Evolutionary conservation across 2,113 vertebrate species (phyloP), one percentile per base, ranked within the genome.

Genomic region (Lethenteron camtschaticum): DNA sequence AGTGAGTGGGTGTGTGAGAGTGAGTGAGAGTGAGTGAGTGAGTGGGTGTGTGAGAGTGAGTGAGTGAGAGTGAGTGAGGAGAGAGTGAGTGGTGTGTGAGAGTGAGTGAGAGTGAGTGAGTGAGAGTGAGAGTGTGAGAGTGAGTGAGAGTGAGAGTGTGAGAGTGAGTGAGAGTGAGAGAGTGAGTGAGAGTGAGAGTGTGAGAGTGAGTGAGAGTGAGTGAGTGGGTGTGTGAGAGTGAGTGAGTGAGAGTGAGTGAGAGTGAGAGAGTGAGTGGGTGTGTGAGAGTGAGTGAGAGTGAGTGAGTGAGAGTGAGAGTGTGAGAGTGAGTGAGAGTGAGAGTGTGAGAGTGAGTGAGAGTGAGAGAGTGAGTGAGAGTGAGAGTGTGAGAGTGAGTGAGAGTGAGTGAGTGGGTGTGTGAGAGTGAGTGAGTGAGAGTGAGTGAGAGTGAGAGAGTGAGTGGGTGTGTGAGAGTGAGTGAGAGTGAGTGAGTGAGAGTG

Each of bases 171-270:
- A 18, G 69, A 14, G 69, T 14, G 69, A 12, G 69, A 12, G 55
- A 57, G 41, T 7, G 69, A 58, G 69, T n/a, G 3, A 56, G 69
- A 59, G 69, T 7, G 69, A 59, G 68, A 68, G 68, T 11, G 68
- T 11, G 68, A 68, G 68, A 68, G 68, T 11, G 68, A 11, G 68
- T 3, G 2, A 11, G 68, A 8, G 68, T 20, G 68, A 68, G 68
- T 20, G 9, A 68, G 1, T 2, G 68, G 10, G 68, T 11, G 68
- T 2, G 68, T 11, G 68, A 10, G 68, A 68, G 68, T 12, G 68
- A 9, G 68, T 11, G 10, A 11, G 68, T 10, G 68, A 8, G 68
- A 68, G 68, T 11, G 9, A 68, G 68, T 11, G 7, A 68, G 68
- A 68, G 10, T 20, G 68, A 3, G 68, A 3, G 68, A 1, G 9